Conservation (phyloP, 2,113 vertebrate species). For the Podarcis muralis region DNA sequence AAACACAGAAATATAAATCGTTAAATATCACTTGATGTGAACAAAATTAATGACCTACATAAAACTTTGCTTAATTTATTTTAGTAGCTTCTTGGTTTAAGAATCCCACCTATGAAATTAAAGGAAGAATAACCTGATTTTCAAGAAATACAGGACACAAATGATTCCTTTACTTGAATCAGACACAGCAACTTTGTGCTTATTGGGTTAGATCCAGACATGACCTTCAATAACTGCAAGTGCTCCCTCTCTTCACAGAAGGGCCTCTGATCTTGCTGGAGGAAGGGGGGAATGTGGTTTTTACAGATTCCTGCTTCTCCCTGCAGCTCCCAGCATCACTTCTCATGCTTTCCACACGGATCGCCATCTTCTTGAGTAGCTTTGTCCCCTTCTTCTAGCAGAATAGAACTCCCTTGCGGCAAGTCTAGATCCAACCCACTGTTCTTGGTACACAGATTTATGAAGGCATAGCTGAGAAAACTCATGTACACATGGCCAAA, state of each 20-base stretch:
- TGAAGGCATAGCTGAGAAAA: background rate
- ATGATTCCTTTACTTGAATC: background rate
- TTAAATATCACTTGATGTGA: slow-evolving; percentile 56
- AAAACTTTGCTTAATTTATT: slow-evolving; percentile 55
- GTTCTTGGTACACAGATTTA: background rate
- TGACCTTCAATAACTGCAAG: no score
- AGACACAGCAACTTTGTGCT: background rate
- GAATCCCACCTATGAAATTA: slow-evolving; percentile 8
- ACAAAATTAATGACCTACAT: slow-evolving; percentile 39
- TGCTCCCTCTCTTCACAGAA: no score
- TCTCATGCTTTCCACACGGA: no score
- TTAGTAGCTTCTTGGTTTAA: slow-evolving; percentile 57
- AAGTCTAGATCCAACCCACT: no score
- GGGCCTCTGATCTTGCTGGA: no score
- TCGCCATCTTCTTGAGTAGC: no score
- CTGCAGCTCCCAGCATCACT: no score
- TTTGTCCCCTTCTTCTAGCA: no score
- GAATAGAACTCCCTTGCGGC: no score
- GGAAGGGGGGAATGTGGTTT: no score
- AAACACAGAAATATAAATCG: slow-evolving; percentile 59
- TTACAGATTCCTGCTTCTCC: no score
- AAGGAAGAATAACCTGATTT: background rate
- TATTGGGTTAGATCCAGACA: no score
- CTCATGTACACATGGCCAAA: background rate
- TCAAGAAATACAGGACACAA: background rate